Evolutionary conservation across 2,113 vertebrate species (phyloP), one percentile per base, ranked within the genome.

Genomic region (Ranitomeya variabilis): DNA sequence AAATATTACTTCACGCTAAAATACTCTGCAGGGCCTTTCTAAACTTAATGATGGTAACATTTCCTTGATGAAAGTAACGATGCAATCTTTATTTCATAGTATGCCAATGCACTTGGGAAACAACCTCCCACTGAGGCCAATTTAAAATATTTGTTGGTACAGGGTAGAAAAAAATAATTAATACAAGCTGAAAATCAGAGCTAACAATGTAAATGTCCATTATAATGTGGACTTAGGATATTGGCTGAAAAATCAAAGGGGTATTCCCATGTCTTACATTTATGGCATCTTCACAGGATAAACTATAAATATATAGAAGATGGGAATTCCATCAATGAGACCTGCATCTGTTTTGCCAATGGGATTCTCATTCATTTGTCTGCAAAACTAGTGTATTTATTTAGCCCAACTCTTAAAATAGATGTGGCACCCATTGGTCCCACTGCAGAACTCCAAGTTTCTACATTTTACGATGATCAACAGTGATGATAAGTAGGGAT

Each of bases 111-210:
- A 62, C 57, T 45, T 21, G 55, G 71, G 82, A 51, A 14, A 12
- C 7, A n/a, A 21, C 5, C n/a, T 71, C 64, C 82, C 82, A 55
- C 13, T 55, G 51, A 71, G 82, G 82, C 82, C 82, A 84, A 84
- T 84, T 84, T 71, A 54, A 19, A 83, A 7, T 52, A 71, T 71
- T 66, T 84, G 82, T 84, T 76, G 52, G 57, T 76, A 31, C 19
- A 86, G 26, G 26, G 18, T 21, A 37, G 6, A 62, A 51, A 86
- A 21, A 74, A 55, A 57, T 13, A 74, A 76, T 76, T 60, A 21
- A 51, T 62, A n/a, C n/a, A 3, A 60, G 23, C 69, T 45, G 54
- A 14, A 73, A 21, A 21, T 74, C 10, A 14, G 55, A 59, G 26
- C n/a, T 18, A 19, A 26, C 52, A 59, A 64, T 16, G 18, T 55